These are phyloP conservation scores for Naja naja DNA, from an alignment of 2,113 vertebrate genomes.

Conservation along the genomic window DNA sequence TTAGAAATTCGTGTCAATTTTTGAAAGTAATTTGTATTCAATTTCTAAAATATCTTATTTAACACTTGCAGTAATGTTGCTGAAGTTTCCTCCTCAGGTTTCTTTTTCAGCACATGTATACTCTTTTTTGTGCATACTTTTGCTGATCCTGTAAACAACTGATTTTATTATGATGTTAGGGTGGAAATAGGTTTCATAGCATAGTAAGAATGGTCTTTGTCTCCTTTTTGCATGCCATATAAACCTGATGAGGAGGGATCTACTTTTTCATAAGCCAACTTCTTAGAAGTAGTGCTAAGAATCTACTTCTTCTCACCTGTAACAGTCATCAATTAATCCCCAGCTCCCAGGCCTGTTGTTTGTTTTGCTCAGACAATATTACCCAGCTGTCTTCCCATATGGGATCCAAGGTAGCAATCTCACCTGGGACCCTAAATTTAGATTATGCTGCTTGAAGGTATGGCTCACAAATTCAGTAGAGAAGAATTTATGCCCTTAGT, in stretches of 20 bases:
- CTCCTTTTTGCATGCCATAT: neutral
- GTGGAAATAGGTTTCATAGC: neutral
- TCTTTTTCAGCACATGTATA: neutral
- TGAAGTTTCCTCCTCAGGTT: neutral
- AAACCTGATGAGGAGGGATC: neutral
- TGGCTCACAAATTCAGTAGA: neutral
- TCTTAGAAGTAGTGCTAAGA: neutral
- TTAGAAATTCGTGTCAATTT: neutral
- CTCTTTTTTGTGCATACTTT: neutral
- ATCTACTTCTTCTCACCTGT: neutral
- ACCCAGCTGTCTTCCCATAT: neutral
- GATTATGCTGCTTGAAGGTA: neutral
- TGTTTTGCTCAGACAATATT: accelerated
- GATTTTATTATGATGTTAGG: neutral
- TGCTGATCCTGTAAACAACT: neutral
- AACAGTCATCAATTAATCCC: accelerated
- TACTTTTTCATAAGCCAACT: neutral
- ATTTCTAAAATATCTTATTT: neutral
- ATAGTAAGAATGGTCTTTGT: neutral
- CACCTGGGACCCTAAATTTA: neutral
- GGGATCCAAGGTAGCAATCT: neutral
- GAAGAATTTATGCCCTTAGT: neutral
- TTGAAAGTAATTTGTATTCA: neutral
- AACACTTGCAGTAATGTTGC: neutral
- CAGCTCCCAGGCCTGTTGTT: neutral